These are phyloP conservation scores for Cephus runcator DNA, from an alignment of 2,888 invertebrate species.

Conservation along the genomic window DNA sequence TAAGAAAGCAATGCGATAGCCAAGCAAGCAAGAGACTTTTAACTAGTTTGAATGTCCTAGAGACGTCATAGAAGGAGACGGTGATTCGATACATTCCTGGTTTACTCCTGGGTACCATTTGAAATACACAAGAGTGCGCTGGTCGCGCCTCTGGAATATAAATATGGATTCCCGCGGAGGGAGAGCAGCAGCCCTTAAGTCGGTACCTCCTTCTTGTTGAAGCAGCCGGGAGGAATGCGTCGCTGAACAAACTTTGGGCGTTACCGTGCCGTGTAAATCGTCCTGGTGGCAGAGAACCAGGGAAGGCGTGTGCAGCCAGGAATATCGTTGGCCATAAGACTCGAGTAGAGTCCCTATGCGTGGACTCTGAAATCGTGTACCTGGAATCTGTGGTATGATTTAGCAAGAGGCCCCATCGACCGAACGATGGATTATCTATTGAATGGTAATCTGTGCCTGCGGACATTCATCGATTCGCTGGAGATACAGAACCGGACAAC, in stretches of 20 bases:
- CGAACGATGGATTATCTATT: conserved; percentile 49
- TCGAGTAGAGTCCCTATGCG: background rate
- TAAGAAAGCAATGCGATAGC: background rate
- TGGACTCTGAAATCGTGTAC: background rate
- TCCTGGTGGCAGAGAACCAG: conserved; percentile 14
- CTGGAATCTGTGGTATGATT: conserved; percentile 34
- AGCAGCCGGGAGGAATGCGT: conserved; percentile 34
- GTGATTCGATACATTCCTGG: background rate
- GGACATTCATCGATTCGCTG: conserved; percentile 16
- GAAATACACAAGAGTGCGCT: background rate
- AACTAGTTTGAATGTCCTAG: background rate
- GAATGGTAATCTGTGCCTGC: conserved; percentile 46
- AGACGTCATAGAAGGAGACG: background rate
- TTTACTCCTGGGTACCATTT: background rate
- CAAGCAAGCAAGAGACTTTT: background rate
- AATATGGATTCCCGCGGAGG: background rate
- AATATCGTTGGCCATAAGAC: background rate
- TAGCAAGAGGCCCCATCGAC: conserved; percentile 33
- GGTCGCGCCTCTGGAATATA: conserved; percentile 3
- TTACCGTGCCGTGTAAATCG: conserved; percentile 44
- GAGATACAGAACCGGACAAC: background rate
- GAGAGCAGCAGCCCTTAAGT: background rate
- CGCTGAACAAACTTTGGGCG: conserved; percentile 53
- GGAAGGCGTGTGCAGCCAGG: background rate
- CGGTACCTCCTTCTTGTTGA: background rate